phyloP scores from a whole-genome alignment of 2,888 invertebrate genomes.

The Tachina fera region DNA sequence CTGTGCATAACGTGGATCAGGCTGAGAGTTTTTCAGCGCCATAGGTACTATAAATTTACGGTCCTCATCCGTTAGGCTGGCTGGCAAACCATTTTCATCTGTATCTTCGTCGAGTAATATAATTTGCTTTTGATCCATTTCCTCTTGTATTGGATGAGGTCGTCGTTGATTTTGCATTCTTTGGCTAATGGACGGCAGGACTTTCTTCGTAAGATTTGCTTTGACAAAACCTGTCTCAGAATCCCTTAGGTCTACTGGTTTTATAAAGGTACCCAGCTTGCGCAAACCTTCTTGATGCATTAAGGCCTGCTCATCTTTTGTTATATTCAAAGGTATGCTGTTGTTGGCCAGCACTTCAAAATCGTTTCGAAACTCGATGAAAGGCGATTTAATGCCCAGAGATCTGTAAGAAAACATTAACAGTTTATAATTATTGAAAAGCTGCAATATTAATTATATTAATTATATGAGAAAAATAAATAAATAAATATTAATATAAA shows the following conservation, averaged over 20 bases:
- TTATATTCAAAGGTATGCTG: constrained; percentile 82
- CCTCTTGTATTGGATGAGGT: constrained; percentile 81
- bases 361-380: constrained; percentile 81
- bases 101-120: constrained; percentile 82
- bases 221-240: constrained; percentile 81
- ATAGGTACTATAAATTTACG: constrained; percentile 83
- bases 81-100: constrained; percentile 81
- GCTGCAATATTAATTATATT: too few species aligned
- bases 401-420: constrained; percentile 75
- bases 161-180: constrained; percentile 75
- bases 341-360: constrained; percentile 81
- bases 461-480: too few species aligned
- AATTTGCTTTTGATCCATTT: constrained; percentile 82
- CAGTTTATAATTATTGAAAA: neutral
- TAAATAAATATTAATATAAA: too few species aligned
- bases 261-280: constrained; percentile 82
- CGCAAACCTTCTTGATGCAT: constrained; percentile 82
- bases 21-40: constrained; percentile 82
- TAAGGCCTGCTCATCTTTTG: constrained; percentile 82
- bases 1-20: constrained; percentile 76
- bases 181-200: constrained; percentile 73
- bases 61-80: constrained; percentile 81
- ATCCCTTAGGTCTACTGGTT: constrained; percentile 81
- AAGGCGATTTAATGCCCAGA: constrained; percentile 82
- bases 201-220: constrained; percentile 80